These are phyloP conservation scores for Tetranychus cinnabarinus DNA, from an alignment of 1,140 invertebrate species.

Conservation along the genomic window DNA sequence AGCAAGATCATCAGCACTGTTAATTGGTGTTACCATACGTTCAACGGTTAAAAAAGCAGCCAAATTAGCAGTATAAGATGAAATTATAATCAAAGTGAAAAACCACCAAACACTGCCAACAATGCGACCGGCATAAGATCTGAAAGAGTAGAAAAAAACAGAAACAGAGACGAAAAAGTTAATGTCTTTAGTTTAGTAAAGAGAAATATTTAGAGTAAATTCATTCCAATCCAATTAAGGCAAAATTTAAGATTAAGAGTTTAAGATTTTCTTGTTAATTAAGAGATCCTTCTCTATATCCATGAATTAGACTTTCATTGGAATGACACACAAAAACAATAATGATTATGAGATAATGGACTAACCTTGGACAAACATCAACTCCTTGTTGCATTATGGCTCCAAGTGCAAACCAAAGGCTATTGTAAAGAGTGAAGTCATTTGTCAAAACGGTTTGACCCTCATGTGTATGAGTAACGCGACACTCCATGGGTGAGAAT, in stretches of 20 bases:
- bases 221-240: not conserved
- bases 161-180: not conserved
- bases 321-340: no score
- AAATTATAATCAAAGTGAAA: conserved; percentile 69
- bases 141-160: conserved; percentile 19
- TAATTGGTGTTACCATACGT: conserved; percentile 61
- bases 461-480: conserved; percentile 18
- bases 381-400: conserved; percentile 38
- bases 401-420: conserved; percentile 54
- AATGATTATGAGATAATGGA: not conserved
- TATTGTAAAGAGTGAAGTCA: conserved; percentile 27
- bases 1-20: conserved; percentile 72
- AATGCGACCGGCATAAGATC: conserved; percentile 73
- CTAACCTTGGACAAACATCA: conserved; percentile 30
- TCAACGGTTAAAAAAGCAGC: conserved; percentile 93
- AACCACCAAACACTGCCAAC: conserved; percentile 98
- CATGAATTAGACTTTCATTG: no score
- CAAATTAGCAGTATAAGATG: conserved; percentile 32
- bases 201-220: not conserved
- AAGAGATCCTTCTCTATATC: no score
- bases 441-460: conserved; percentile 24
- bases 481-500: conserved; percentile 30
- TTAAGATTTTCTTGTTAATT: not conserved
- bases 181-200: not conserved
- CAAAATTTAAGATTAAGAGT: not conserved